These are phyloP conservation scores for Cotesia chilonis DNA, from an alignment of 1,140 invertebrate genomes.

Conservation along the genomic window DNA sequence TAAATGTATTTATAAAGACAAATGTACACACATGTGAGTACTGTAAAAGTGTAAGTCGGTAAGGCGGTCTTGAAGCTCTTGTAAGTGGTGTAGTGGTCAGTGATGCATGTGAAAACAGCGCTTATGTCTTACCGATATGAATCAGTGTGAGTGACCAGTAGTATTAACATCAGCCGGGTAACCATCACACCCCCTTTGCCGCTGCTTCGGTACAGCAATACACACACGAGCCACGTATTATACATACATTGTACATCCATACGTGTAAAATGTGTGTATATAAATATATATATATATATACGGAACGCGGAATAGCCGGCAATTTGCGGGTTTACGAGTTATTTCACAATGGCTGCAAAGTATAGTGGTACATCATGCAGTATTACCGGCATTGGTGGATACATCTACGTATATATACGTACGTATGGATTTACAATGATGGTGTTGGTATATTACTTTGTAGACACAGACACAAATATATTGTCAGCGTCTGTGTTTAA, in stretches of 20 bases:
- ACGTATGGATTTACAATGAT: slow-evolving; percentile 4
- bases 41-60: not conserved
- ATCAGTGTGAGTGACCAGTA: too few species aligned
- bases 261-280: slow-evolving; percentile 31
- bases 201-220: not conserved
- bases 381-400: slow-evolving; percentile 50
- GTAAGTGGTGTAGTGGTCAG: too few species aligned
- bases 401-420: slow-evolving; percentile 4
- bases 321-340: slow-evolving; percentile 68
- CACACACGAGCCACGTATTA: slow-evolving; percentile 4
- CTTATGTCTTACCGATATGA: too few species aligned
- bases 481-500: not conserved
- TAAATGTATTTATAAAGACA: slow-evolving; percentile 5
- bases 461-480: slow-evolving; percentile 16
- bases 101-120: too few species aligned
- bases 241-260: slow-evolving; percentile 3
- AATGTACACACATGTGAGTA: not conserved
- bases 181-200: too few species aligned
- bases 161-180: too few species aligned
- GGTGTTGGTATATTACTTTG: slow-evolving; percentile 37
- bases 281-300: slow-evolving; percentile 16
- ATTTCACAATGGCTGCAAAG: slow-evolving; percentile 68
- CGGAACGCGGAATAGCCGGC: slow-evolving; percentile 60
- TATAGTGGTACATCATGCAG: slow-evolving; percentile 55
- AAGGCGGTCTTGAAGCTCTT: not conserved